These are phyloP conservation scores for Dolichopus griseipennis DNA, from an alignment of 2,888 invertebrate genomes.

Conservation along the genomic window DNA sequence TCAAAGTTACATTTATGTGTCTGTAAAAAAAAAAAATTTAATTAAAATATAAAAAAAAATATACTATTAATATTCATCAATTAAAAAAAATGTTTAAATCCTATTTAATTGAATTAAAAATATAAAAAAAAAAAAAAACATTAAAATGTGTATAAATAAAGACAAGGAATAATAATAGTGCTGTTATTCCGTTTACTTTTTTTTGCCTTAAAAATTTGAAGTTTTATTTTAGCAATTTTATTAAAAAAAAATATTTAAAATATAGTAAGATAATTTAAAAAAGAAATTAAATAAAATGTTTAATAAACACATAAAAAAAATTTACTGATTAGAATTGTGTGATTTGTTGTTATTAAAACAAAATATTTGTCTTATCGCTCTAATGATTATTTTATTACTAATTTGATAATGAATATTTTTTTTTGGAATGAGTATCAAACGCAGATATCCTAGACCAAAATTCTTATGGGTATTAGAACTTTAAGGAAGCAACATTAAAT, in stretches of 20 bases:
- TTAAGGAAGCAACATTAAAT: too few relatives aligned
- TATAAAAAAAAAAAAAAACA: background rate
- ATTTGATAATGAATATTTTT: too few relatives aligned
- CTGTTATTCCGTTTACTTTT: constrained; percentile 1
- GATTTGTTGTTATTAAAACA: too few relatives aligned
- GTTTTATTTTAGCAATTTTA: constrained; percentile 6
- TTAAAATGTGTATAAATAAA: background rate
- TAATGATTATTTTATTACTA: too few relatives aligned
- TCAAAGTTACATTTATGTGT: constrained; percentile 1
- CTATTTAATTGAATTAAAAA: constrained; percentile 1
- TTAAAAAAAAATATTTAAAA: background rate
- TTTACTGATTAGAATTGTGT: background rate
- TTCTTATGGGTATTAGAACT: too few relatives aligned
- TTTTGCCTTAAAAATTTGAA: constrained; percentile 4
- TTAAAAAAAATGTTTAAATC: constrained; percentile 3
- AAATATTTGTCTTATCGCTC: too few relatives aligned
- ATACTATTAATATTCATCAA: background rate
- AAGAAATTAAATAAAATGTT: background rate
- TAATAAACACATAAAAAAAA: background rate
- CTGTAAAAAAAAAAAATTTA: background rate
- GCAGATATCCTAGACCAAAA: too few relatives aligned
- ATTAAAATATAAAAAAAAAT: background rate
- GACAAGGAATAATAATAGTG: constrained; percentile 6
- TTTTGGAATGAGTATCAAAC: too few relatives aligned
- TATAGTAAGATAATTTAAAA: background rate